Evolutionary conservation across 2,888 invertebrate species (phyloP), one percentile per base, ranked within the genome.

Genomic region (Caenorhabditis sp.): DNA sequence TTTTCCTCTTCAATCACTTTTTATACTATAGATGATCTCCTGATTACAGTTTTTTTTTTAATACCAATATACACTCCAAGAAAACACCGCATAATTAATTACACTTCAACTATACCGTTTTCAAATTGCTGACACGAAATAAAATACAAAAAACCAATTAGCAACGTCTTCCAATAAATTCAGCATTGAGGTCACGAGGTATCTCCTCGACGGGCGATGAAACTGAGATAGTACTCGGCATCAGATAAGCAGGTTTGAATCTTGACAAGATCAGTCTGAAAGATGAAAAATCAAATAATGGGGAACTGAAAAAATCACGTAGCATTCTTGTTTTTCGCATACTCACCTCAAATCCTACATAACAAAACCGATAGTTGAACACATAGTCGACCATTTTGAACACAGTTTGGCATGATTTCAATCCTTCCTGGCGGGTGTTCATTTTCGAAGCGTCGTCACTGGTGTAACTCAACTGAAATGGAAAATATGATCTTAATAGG

Each of bases 141-240:
- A 63, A 73, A 35, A 35, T 4, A 35, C 31, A 35, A 38, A 38
- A 38, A 10, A 26, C n/a, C 0, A 54, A 19, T 24, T 61, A 8
- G 38, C 6, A 64, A 56, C 64, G 12, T 38, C 64, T 19, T 28
- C 56, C 7, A 28, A 31, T 56, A 10, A 56, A 74, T 51, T 63
- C 22, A 26, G 56, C 26, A 74, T 44, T 44, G 74, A 54, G 64
- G 74, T 74, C 74, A 74, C 14, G 8, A 22, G 61, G 47, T 41
- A 28, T 24, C 31, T 49, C 41, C 35, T 72, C 70, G 72, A 47
- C 63, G 35, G 31, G 14, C 38, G 58, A 79, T 44, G 47, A 79
- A 79, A 79, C 79, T 79, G 56, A 79, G 79, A 79, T 79, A 79
- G 41, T 79, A 79, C 41, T 79, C 79, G 64, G 70, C 79, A 58